Percentiles rank a stretch among this genome's conserved stretches.
Conservation (phyloP, 2,113 vertebrate species). For the Tragelaphus imberbis region DNA sequence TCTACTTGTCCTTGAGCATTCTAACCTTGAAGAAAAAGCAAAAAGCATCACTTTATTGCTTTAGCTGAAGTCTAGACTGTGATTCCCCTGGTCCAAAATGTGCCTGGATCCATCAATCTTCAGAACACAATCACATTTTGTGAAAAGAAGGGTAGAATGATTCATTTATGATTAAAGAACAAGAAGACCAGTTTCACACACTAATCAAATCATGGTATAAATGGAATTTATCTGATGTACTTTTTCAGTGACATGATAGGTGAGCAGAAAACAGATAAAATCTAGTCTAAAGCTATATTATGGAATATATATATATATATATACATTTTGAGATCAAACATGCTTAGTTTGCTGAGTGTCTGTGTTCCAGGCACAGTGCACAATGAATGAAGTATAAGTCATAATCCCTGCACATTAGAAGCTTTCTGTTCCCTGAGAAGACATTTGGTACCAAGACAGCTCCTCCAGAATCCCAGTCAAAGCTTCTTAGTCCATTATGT, state of each 20-base stretch:
- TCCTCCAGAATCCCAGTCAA: not conserved
- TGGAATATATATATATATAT: not conserved
- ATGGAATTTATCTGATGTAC: constrained; percentile 9
- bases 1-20: not conserved
- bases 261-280: not conserved
- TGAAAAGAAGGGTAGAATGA: constrained; percentile 2
- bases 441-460: not conserved
- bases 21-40: constrained; percentile 60
- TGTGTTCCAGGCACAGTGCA: not conserved
- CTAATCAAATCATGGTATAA: constrained; percentile 30
- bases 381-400: not conserved
- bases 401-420: not conserved
- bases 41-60: constrained; percentile 32
- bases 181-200: not conserved
- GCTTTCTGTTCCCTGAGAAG: not conserved
- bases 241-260: constrained; percentile 8
- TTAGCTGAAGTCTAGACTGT: constrained; percentile 21
- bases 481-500: not conserved
- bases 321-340: not conserved
- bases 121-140: constrained; percentile 19
- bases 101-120: not conserved
- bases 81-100: not conserved
- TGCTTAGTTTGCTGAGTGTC: not conserved
- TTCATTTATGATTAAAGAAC: constrained; percentile 38
- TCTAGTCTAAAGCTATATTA: not conserved